A percentile compares a stretch with the other conserved stretches of the same genome.
phyloP scores from a whole-genome alignment of 2,113 vertebrate genomes.

The Mellivora capensis region DNA sequence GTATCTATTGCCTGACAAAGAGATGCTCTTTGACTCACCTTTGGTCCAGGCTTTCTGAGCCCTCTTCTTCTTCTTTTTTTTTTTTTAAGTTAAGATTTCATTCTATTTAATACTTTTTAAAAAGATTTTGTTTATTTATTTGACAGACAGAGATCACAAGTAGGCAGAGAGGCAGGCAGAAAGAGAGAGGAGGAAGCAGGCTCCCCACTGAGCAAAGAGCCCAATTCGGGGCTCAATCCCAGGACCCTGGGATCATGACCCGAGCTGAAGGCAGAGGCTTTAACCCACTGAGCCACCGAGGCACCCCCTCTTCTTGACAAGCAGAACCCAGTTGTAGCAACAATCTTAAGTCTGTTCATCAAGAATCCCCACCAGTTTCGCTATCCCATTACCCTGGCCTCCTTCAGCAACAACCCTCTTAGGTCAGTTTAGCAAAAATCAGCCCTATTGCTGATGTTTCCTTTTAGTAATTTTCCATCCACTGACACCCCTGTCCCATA shows the following conservation, averaged over 20 bases:
- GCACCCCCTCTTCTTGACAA: not conserved
- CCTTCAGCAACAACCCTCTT: not conserved
- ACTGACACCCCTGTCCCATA: fast-evolving
- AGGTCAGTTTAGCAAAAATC: not conserved
- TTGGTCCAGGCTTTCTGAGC: not conserved
- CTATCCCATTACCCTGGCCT: not conserved
- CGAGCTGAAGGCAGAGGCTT: too few species aligned
- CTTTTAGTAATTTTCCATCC: not conserved
- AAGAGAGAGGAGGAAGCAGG: too few species aligned
- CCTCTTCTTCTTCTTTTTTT: not conserved
- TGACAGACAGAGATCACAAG: too few species aligned
- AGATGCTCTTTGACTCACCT: not conserved
- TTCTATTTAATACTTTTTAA: too few species aligned
- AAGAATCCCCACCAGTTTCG: not conserved
- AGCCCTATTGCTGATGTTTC: not conserved
- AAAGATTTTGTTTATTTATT: too few species aligned
- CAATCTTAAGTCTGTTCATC: not conserved
- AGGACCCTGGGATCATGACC: too few species aligned
- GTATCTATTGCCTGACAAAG: not conserved
- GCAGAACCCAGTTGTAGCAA: not conserved
- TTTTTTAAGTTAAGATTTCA: too few species aligned
- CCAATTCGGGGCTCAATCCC: too few species aligned
- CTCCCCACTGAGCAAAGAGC: too few species aligned
- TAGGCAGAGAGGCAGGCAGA: too few species aligned
- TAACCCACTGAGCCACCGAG: too few species aligned